These are phyloP conservation scores for Bambusicola thoracicus DNA, from an alignment of 2,113 vertebrate genomes.

Conservation along the genomic window DNA sequence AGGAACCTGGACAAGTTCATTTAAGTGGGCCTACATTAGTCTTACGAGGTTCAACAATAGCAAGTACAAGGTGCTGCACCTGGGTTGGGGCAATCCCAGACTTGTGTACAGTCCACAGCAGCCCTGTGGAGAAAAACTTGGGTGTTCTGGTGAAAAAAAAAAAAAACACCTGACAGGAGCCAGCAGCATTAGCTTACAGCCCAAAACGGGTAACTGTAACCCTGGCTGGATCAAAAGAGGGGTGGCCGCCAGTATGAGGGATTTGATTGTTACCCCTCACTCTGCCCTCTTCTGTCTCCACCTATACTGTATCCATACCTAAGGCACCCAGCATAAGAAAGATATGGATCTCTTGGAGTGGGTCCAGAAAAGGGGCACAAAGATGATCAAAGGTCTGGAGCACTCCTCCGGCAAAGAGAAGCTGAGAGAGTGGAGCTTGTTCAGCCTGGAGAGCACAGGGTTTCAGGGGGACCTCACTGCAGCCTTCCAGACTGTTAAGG, in stretches of 20 bases:
- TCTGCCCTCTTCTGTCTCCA: neutral
- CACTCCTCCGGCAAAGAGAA: too few relatives aligned
- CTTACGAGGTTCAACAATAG: neutral
- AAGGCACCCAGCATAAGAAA: too few relatives aligned
- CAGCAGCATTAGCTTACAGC: neutral
- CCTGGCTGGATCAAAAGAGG: neutral
- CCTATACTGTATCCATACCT: too few relatives aligned
- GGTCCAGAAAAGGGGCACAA: too few relatives aligned
- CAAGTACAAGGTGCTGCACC: neutral
- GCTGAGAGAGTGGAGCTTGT: too few relatives aligned
- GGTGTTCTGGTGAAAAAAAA: neutral
- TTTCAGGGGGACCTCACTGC: too few relatives aligned
- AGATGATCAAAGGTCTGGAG: too few relatives aligned
- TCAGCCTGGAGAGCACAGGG: too few relatives aligned
- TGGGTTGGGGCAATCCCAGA: neutral
- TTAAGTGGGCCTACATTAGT: neutral
- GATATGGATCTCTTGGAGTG: too few relatives aligned
- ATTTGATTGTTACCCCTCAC: neutral
- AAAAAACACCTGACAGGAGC: neutral
- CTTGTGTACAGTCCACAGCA: neutral
- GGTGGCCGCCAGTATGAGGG: too few relatives aligned
- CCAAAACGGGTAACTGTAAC: neutral
- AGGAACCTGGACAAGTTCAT: neutral
- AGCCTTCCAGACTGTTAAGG: too few relatives aligned
- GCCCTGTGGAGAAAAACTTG: neutral